A percentile compares a stretch with the other conserved stretches of the same genome.
phyloP scores from a whole-genome alignment of 1,140 invertebrate species.

The Cherax destructor region DNA sequence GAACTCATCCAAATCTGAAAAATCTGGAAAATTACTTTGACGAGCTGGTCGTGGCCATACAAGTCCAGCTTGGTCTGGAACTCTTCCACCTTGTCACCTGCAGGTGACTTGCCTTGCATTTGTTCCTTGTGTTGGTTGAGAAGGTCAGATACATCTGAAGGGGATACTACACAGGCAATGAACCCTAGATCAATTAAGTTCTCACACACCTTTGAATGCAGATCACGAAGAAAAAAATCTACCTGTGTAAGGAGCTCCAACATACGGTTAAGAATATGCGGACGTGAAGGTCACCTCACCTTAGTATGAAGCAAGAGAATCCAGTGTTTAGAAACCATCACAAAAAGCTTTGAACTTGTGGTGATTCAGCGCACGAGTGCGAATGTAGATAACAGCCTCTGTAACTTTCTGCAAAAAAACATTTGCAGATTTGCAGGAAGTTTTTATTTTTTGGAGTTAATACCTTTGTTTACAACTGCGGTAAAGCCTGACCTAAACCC shows the following conservation, averaged over 20 bases:
- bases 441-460: no score
- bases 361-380: constrained; percentile 21
- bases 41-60: constrained; percentile 26
- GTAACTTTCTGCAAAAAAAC: constrained; percentile 36
- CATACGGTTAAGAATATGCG: constrained; percentile 24
- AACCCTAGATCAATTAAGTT: constrained; percentile 33
- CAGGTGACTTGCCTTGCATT: constrained; percentile 42
- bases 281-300: constrained; percentile 40
- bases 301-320: constrained; percentile 36
- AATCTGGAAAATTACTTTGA: constrained; percentile 35
- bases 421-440: constrained; percentile 30
- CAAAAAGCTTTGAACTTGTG: constrained; percentile 37
- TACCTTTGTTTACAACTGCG: background rate
- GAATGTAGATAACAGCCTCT: constrained; percentile 26
- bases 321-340: constrained; percentile 26
- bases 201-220: constrained; percentile 28
- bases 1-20: constrained; percentile 44
- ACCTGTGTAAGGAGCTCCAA: constrained; percentile 43
- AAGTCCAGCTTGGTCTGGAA: constrained; percentile 44
- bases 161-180: constrained; percentile 30
- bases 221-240: constrained; percentile 33
- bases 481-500: constrained; percentile 27
- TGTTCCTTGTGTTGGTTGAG: constrained; percentile 47
- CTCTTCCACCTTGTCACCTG: constrained; percentile 29
- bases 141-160: constrained; percentile 39